These are phyloP conservation scores for Epizoanthus stellaris DNA, from an alignment of 92 coral and sea anemone species.

Conservation along the genomic window DNA sequence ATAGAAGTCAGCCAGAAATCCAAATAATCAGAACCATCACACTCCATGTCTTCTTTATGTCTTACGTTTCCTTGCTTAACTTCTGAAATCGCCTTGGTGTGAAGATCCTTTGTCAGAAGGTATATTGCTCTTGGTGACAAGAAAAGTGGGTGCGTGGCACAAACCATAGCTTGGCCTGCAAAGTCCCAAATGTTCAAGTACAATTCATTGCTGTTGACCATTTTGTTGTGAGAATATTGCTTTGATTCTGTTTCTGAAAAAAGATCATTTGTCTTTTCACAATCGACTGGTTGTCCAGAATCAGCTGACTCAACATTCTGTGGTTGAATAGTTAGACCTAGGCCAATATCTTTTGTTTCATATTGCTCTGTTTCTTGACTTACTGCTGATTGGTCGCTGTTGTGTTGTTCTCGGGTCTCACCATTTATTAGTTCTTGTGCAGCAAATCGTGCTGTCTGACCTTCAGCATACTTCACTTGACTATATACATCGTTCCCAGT, in stretches of 20 bases:
- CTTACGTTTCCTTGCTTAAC: neutral
- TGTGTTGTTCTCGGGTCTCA: no score
- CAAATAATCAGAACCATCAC: neutral
- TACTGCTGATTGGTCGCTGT: no score
- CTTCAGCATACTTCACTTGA: neutral
- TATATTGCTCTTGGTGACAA: slow-evolving; percentile 6
- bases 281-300: no score
- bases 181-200: neutral
- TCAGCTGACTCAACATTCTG: no score
- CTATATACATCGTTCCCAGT: neutral
- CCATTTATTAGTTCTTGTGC: neutral
- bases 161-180: slow-evolving; percentile 1
- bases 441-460: slow-evolving; percentile 2
- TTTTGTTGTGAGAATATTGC: no score
- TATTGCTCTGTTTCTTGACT: no score
- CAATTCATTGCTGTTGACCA: neutral
- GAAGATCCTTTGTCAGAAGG: neutral
- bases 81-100: slow-evolving; percentile 8
- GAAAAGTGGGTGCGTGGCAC: slow-evolving; percentile 4
- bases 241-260: no score
- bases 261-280: no score
- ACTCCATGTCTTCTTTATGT: neutral
- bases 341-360: no score
- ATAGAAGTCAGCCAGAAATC: neutral
- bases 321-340: no score